Percentiles rank a stretch among this genome's conserved stretches.
Evolutionary conservation across 2,797 vertebrate genomes (phyloP).

Genomic region (Limosa lapponica): DNA sequence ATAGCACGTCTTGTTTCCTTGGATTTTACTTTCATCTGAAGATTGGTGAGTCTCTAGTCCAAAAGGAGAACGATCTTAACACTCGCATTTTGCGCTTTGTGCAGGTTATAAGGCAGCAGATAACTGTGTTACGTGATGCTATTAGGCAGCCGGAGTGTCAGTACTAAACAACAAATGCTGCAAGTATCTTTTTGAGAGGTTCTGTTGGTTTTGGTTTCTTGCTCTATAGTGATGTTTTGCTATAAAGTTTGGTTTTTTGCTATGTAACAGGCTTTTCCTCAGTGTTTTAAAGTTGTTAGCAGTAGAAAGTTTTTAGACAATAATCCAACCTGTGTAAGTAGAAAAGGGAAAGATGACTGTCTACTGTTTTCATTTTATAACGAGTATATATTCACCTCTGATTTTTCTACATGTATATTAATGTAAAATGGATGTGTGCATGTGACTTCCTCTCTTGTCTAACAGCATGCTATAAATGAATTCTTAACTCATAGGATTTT

Average conservation of each 20-base stretch:
- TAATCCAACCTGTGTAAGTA: neutral
- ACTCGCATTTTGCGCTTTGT: neutral
- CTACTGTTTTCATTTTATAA: neutral
- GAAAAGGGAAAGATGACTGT: neutral
- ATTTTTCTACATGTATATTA: neutral
- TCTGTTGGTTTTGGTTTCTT: neutral
- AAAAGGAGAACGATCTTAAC: neutral
- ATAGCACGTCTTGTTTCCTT: neutral
- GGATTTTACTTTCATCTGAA: constrained; percentile 20
- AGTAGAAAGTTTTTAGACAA: neutral
- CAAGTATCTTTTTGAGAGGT: neutral
- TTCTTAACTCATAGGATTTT: neutral
- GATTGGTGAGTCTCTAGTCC: constrained; percentile 32
- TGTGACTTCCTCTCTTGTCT: neutral
- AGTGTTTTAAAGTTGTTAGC: neutral
- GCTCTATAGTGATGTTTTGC: neutral
- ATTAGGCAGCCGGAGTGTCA: neutral
- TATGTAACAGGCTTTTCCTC: neutral
- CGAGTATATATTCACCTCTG: neutral
- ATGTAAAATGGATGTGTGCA: neutral
- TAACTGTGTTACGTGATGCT: neutral
- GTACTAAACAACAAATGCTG: neutral
- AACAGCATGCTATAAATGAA: neutral
- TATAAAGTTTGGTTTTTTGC: neutral
- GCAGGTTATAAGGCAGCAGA: neutral